Base-by-base conservation (phyloP, 2,888 invertebrate species). In the Lasioglossum oenotherae region DNA sequence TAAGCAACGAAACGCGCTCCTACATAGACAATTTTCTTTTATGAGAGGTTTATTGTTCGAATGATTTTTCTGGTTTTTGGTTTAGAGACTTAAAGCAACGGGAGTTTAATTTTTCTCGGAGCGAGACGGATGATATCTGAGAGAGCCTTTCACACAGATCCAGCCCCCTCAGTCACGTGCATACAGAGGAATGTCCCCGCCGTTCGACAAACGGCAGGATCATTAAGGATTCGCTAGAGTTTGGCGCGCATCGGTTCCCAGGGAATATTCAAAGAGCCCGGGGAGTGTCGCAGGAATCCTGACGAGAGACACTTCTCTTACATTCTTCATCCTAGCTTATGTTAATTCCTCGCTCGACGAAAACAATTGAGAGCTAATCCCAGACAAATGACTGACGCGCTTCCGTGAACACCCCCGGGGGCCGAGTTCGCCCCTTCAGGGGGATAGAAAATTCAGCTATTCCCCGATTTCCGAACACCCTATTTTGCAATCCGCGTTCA, bases 301-400 rank as follows among this genome's bases (percentile, higher is more conserved):
- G 91, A 87, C 83, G 89, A 91, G 91, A 87, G 90, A 90, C 91
- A 88, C 88, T 92, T 92, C 92, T 92, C 89, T 90, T 92, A 93
- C 94, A 94, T 94, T 94, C 93, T 94, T 95, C 94, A 95, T 94
- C 94, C 94, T 88, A 94, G 94, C 95, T 95, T 95, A 95, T 95
- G 95, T 94, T 95, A 95, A 95, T 95, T 93, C 93, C 92, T 83
- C 86, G 88, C 92, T 91, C 90, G 89, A 88, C 92, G 93, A 94
- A 94, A 95, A 94, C 95, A 94, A 94, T 94, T 92, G 94, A 93
- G 92, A 94, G 93, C 94, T 94, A 94, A 95, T 95, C 95, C 94
- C 92, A 94, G 94, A 95, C 94, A 94, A 95, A 95, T 95, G 94
- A 95, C 93, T 94, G 94, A 93, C 93, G 94, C 92, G 91, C 86